Evolutionary conservation across 2,888 invertebrate genomes (phyloP), one percentile per base, ranked within the genome.

Genomic region (Nemotelus pantherinus): DNA sequence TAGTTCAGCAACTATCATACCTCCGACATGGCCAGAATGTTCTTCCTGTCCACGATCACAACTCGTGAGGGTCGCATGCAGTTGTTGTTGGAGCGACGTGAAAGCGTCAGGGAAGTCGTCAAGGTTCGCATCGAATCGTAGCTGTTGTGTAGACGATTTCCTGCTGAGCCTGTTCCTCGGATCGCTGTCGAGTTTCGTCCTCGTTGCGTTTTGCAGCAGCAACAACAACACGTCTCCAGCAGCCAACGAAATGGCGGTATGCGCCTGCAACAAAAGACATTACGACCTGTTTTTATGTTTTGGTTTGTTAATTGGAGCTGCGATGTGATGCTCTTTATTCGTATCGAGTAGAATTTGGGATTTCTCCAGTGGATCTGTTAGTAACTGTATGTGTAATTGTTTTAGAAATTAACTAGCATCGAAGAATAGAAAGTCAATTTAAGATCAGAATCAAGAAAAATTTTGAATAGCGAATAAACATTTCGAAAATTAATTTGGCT

Each of bases 161-260:
- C 86, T 6, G 85, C 86, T 0, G 85, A 86, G 25, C 47, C 70
- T 77, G 85, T 83, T 78, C 86, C 86, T 50, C 86, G 85, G 25
- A 77, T 80, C 10, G 80, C 77, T 3, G 84, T 82, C 7, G 85
- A 85, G 79, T 84, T 85, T 78, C 83, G 83, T 75, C 85, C 85
- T 78, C 83, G 47, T 7, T 74, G 83, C 2, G 85, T 82, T 77
- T 85, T 85, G 78, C 91, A 91, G 87, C 91, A 72, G n/a, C 44
- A 65, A n/a, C 67, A 67, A 50, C 68, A 68, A 81, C 86, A 86
- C 2, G 77, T 55, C 44, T 76, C 68, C 60, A 83, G 82, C 68
- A 92, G 86, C 92, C 93, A 93, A 81, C 91, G 92, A 85, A 92
- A 92, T 6, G 92, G 92, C 0, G 92, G 92, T 80, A 92, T 89